These are phyloP conservation scores for Arremon brunneinucha DNA, from an alignment of 2,797 vertebrate genomes.

Conservation along the genomic window DNA sequence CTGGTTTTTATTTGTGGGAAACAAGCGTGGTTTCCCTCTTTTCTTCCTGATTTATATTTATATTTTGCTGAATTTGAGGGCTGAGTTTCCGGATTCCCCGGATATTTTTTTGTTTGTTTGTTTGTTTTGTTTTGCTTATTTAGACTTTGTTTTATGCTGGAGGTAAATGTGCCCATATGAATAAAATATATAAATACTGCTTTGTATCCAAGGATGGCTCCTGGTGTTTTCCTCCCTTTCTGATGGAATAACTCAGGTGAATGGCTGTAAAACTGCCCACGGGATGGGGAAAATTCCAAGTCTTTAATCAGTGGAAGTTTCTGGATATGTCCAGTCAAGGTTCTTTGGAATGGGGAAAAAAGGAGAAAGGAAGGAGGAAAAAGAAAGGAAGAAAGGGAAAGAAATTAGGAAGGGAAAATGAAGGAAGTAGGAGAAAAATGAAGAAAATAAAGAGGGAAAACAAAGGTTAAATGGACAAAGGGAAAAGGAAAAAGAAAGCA, in stretches of 20 bases:
- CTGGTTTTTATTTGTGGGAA: constrained; percentile 46
- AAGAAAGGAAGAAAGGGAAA: not conserved
- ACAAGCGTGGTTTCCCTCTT: not conserved
- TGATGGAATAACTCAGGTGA: not conserved
- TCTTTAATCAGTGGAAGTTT: not conserved
- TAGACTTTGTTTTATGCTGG: constrained; percentile 56
- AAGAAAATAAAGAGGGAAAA: not conserved
- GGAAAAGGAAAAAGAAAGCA: not conserved
- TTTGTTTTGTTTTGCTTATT: constrained; percentile 47
- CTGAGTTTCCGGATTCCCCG: not conserved
- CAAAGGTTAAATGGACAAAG: not conserved
- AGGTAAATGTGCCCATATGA: constrained; percentile 74
- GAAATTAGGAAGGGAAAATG: not conserved
- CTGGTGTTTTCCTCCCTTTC: not conserved
- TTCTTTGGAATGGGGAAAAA: not conserved
- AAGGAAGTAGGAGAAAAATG: not conserved
- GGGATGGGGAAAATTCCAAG: fast-evolving
- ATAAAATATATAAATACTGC: constrained; percentile 80
- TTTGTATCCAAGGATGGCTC: constrained; percentile 75
- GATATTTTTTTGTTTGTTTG: not conserved
- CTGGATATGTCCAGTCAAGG: not conserved
- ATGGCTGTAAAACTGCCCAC: not conserved
- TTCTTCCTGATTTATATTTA: constrained; percentile 75
- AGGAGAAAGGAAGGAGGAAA: not conserved
- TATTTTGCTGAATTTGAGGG: constrained; percentile 62